Percentiles rank a stretch among this genome's conserved stretches.
phyloP scores from a whole-genome alignment of 35 echinoderm and acorn worm species.

The Lytechinus variegatus region DNA sequence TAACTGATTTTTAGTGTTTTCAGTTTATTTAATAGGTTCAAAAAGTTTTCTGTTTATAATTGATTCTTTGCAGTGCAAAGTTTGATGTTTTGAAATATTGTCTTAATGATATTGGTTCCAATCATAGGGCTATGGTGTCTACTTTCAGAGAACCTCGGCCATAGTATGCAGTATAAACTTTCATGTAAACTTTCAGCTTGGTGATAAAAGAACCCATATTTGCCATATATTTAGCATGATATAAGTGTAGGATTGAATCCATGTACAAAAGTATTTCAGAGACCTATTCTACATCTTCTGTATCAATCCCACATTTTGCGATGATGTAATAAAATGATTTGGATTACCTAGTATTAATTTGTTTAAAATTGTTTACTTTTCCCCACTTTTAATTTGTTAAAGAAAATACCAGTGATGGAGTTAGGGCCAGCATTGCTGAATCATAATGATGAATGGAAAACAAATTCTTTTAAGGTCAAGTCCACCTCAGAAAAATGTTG shows the following conservation, averaged over 20 bases:
- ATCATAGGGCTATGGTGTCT: not conserved
- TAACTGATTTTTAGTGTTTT: too few species aligned
- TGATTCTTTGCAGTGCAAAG: too few species aligned
- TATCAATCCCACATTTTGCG: not conserved
- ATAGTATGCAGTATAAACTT: too few species aligned
- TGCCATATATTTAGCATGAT: not conserved
- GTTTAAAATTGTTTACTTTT: not conserved
- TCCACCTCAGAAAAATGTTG: too few species aligned
- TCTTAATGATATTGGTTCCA: not conserved
- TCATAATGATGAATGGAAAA: too few species aligned
- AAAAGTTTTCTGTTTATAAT: too few species aligned
- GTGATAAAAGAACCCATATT: not conserved
- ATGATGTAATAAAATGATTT: constrained; percentile 14
- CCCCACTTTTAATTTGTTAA: not conserved
- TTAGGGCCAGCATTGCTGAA: too few species aligned
- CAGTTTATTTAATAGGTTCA: too few species aligned
- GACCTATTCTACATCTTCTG: not conserved
- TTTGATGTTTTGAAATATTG: too few species aligned
- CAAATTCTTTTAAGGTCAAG: too few species aligned
- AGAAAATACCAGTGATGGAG: too few species aligned
- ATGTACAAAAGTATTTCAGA: not conserved
- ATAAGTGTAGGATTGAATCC: not conserved
- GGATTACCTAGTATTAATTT: not conserved
- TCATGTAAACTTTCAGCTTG: not conserved
- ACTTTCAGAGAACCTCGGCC: not conserved